Evolutionary conservation across 2,797 vertebrate species (phyloP).

Genomic region (Pteronotus mesoamericanus): DNA sequence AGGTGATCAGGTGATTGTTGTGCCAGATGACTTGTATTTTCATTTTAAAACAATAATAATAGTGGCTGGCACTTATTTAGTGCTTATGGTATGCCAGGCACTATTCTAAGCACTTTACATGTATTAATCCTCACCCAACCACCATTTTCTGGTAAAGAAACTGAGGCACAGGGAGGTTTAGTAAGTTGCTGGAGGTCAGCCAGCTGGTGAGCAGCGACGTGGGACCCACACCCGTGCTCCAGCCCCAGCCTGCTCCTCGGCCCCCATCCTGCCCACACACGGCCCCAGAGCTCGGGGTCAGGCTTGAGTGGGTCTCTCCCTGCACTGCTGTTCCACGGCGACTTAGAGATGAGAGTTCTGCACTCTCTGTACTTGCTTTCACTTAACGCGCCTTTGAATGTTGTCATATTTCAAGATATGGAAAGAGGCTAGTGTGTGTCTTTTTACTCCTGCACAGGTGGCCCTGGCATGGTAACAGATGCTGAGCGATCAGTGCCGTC

Average conservation of each 20-base stretch:
- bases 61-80: too few species aligned
- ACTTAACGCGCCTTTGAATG: not conserved
- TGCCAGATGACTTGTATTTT: not conserved
- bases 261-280: not conserved
- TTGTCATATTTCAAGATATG: not conserved
- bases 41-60: not conserved
- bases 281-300: not conserved
- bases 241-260: not conserved
- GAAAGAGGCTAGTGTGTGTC: not conserved
- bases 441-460: slow-evolving; percentile 68
- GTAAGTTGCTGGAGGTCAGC: not conserved
- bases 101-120: not conserved
- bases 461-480: not conserved
- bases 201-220: not conserved
- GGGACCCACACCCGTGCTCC: too few species aligned
- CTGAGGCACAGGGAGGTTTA: not conserved
- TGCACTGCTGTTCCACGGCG: rapidly evolving
- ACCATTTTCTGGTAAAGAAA: not conserved
- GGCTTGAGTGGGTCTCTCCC: not conserved
- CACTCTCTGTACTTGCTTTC: not conserved
- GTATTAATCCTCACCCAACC: not conserved
- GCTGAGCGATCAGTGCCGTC: not conserved
- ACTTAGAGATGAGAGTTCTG: not conserved
- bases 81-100: not conserved
- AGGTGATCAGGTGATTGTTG: not conserved